phyloP scores from a whole-genome alignment of 2,888 invertebrate species.

The Taenaris catops region DNA sequence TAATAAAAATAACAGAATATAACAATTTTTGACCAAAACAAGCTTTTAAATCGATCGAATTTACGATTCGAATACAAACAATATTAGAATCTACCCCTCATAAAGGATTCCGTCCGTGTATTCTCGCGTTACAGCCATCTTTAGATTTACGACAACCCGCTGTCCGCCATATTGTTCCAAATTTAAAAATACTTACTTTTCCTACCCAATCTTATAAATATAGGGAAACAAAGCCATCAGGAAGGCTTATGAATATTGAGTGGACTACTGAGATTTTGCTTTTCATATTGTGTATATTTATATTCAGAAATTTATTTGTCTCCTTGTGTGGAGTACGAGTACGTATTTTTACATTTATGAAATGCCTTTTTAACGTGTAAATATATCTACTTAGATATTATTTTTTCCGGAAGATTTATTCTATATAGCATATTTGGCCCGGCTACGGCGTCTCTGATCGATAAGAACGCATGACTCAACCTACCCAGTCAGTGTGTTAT shows the following conservation, averaged over 20 bases:
- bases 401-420: no score
- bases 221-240: conserved; percentile 31
- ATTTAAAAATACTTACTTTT: conserved; percentile 71
- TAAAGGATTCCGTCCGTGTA: conserved; percentile 68
- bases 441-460: no score
- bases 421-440: no score
- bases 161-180: conserved; percentile 74
- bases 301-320: no score
- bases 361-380: no score
- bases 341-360: no score
- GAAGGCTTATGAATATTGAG: conserved; percentile 35
- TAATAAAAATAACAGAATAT: no score
- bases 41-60: background rate
- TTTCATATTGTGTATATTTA: conserved; percentile 35
- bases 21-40: no score
- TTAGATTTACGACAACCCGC: conserved; percentile 71
- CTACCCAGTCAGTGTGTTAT: no score
- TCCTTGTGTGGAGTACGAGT: no score
- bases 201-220: conserved; percentile 42
- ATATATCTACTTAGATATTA: no score
- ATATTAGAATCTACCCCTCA: conserved; percentile 55
- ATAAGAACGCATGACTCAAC: no score
- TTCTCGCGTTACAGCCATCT: conserved; percentile 70
- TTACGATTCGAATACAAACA: conserved; percentile 22
- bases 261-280: conserved; percentile 43